Base-by-base conservation (phyloP, 2,797 vertebrate genomes). In the Glyptemys insculpta region DNA sequence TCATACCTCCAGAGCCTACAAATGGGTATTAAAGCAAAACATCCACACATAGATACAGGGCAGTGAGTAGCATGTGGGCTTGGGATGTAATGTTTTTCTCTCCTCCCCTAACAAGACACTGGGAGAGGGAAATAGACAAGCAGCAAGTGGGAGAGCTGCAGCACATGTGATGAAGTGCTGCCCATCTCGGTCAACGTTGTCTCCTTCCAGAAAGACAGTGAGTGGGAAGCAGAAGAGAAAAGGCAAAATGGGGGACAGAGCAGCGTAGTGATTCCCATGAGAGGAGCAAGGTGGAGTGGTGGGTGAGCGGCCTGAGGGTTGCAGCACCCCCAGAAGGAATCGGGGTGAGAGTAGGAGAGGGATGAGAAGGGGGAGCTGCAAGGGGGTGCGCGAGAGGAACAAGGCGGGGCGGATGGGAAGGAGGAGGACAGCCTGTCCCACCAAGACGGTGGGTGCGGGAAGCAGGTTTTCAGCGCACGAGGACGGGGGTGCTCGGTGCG, bases 21-120 rank as follows among this genome's bases (percentile, higher is more conserved):
- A 52, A 23, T 7, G 16, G 21, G 81, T 31, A 1, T 47, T 44
- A 23, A 87, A 12, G n/a, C 15, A 16, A 56, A 5, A 54, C 19
- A 91, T 65, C 8, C 74, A 81, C 88, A 34, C 86, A 29, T 54
- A 59, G 12, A 72, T 31, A 44, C n/a, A 1, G n/a, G 2, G 2
- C 16, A 50, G 29, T 3, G 49, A 19, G 37, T 8, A 29, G 34
- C 52, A 31, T 19, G 25, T 19, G n/a, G 79, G 52, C 31, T 21
- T 49, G 3, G 57, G 27, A 21, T 41, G 5, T 52, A 52, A 34
- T 1, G 59, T 54, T 62, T 79, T 25, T n/a, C 27, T 79, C 25
- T 1, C 53, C 57, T 59, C 57, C 79, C 1, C 47, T 49, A 18
- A 27, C 57, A 4, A 5, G 4, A 2, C 62, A 1, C 18, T 0